Evolutionary conservation across 2,797 vertebrate species (phyloP).

Genomic region (Luscinia luscinia): DNA sequence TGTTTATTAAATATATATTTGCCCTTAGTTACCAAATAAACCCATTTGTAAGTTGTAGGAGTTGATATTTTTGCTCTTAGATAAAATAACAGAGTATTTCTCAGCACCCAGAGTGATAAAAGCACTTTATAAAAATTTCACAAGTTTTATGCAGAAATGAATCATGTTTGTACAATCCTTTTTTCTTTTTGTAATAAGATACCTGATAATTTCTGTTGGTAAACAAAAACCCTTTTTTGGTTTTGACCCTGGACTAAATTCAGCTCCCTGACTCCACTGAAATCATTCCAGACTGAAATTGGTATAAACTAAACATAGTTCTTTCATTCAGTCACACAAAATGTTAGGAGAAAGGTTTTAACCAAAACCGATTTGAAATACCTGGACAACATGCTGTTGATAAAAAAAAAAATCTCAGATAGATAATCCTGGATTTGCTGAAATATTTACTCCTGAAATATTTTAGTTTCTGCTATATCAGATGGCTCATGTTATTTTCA

Average conservation of each 20-base stretch:
- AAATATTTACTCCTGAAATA: slow-evolving; percentile 43
- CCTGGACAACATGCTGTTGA: background rate
- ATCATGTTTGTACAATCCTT: background rate
- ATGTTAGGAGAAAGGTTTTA: background rate
- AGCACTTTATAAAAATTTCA: background rate
- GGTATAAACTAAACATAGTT: background rate
- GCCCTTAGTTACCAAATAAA: background rate
- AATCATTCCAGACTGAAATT: background rate
- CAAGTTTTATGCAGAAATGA: background rate
- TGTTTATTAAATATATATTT: background rate
- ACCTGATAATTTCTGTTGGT: background rate
- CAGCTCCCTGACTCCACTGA: background rate
- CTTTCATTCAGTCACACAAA: background rate
- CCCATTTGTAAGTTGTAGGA: background rate
- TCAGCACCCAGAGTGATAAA: background rate
- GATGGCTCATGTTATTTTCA: slow-evolving; percentile 65
- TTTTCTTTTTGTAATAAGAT: background rate
- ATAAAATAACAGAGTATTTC: background rate
- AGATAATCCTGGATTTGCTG: slow-evolving; percentile 31
- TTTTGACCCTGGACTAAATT: background rate
- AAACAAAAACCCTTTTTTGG: background rate
- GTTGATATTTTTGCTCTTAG: background rate
- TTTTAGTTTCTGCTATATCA: slow-evolving; percentile 67
- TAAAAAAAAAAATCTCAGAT: slow-evolving; percentile 37
- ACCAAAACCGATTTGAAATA: background rate